Evolutionary conservation across 1,140 invertebrate species (phyloP), one percentile per base, ranked within the genome.

Genomic region (Aphelenchoides fujianensis): DNA sequence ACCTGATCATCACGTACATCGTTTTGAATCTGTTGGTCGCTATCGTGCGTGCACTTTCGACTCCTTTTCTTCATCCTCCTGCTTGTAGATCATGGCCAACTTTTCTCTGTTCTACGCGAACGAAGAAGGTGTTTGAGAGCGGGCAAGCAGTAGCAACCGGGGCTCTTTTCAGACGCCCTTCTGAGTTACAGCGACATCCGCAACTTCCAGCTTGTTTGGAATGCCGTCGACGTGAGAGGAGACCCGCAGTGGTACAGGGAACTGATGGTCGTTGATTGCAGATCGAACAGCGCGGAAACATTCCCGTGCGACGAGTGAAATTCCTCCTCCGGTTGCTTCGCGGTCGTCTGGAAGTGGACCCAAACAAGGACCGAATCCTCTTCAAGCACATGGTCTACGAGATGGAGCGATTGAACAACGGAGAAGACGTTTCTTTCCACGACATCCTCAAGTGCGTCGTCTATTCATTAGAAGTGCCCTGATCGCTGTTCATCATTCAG

Each of bases 31-130:
- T 99, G 78, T 89, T 99, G 81, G 97, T 99, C 81, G 95, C 94
- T 95, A 86, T 59, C 23, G n/a, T n/a, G n/a, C n/a, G n/a, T n/a
- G n/a, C n/a, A n/a, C n/a, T n/a, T n/a, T n/a, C n/a, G n/a, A n/a
- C n/a, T n/a, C n/a, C n/a, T n/a, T n/a, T n/a, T 62, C 54, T 28
- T 27, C 54, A 27, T 75, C 88, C 0, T 85, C 95, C 96, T 96
- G 90, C 98, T 98, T 87, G n/a, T n/a, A n/a, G n/a, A 99, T 99
- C 86, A 98, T 99, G 95, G 96, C 98, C 88, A 98, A 99, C 87
- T 99, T 99, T 87, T 97, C 95, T 0, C 87, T 99, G 71, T 99
- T 99, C 85, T 99, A 99, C 84, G 98, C 96, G 0, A 98, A 98
- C 82, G 97, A 99, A 88, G 97, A 99, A 88, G 41, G 41, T 48